Conservation (phyloP, 2,888 invertebrate genomes). For the Digitonthophagus gazella region DNA sequence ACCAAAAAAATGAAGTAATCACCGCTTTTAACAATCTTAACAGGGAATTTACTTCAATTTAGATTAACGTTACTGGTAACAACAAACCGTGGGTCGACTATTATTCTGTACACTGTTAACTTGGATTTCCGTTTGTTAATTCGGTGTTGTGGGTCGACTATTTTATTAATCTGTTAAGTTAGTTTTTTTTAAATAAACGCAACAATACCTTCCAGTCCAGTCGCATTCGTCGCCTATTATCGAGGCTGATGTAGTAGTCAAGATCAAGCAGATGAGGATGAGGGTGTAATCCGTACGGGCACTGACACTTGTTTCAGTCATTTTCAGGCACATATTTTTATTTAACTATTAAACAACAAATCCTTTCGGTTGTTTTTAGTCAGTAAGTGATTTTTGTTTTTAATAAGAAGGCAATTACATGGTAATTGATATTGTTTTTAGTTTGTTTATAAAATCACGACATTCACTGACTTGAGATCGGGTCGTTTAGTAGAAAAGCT, state of each 20-base stretch:
- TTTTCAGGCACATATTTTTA: background rate
- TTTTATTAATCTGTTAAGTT: background rate
- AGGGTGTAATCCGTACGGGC: conserved; percentile 8
- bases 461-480: background rate
- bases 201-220: conserved; percentile 66
- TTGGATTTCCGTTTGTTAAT: conserved; percentile 17
- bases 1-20: background rate
- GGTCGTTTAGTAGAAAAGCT: background rate
- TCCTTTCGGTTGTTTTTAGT: conserved; percentile 2
- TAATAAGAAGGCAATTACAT: conserved; percentile 1
- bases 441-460: background rate
- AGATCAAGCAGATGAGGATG: conserved; percentile 37
- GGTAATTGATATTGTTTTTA: conserved; percentile 1
- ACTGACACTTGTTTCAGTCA: conserved; percentile 9
- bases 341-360: background rate
- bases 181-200: background rate
- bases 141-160: conserved; percentile 6
- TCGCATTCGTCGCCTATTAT: conserved; percentile 67
- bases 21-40: background rate
- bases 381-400: background rate
- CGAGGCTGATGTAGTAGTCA: conserved; percentile 50
- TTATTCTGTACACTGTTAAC: conserved; percentile 8
- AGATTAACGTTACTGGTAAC: background rate
- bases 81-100: conserved; percentile 10
- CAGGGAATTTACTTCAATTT: background rate